Base-by-base conservation (phyloP, 2,888 invertebrate genomes). In the Tenthredo mesomela region DNA sequence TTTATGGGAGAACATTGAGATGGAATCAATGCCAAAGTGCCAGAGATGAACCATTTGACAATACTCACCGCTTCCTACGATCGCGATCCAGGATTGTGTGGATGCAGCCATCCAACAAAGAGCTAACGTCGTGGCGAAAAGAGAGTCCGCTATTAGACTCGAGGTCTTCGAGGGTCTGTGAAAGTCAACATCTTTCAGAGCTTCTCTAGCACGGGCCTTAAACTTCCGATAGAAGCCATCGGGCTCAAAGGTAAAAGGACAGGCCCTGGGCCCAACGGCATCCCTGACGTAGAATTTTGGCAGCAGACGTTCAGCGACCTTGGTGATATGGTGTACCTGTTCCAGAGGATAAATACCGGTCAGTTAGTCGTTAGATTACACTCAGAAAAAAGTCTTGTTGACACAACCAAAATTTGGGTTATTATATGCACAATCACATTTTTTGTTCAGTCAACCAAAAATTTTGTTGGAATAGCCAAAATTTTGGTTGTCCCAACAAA, bases 221-320 rank as follows among this genome's bases (percentile, higher is more conserved):
- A 97, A 94, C 0, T 96, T 96, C 89, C 93, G 94, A 90, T 96
- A 97, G 91, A 97, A 97, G 0, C 96, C 97, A 88, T 96, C 94
- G 15, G 96, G 95, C 83, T 96, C 93, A 90, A 97, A 96, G 0
- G 97, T 97, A 88, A 96, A 95, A 0, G 97, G 96, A 0, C 96
- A 95, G 90, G 96, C 96, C 89, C 97, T 94, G 0, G 95, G 95
- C 1, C 94, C 93, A 67, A 91, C 93, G 0, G 97, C 96, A 75
- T 96, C 94, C 37, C 95, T 94, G 0, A 96, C 94, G 90, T 95
- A 96, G 90, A 95, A 97, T 89, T 96, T 96, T 15, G 94, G 93
- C 6, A 97, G 92, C 84, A 96, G 89, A 87, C 94, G 94, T 89
- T 95, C 94, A 0, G 96, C 95, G 1, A 93, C 93, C 1, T 93